Percentiles rank a stretch among this genome's conserved stretches.
Conservation (phyloP, 2,797 vertebrate species). For the Pantherophis alleghaniensis region DNA sequence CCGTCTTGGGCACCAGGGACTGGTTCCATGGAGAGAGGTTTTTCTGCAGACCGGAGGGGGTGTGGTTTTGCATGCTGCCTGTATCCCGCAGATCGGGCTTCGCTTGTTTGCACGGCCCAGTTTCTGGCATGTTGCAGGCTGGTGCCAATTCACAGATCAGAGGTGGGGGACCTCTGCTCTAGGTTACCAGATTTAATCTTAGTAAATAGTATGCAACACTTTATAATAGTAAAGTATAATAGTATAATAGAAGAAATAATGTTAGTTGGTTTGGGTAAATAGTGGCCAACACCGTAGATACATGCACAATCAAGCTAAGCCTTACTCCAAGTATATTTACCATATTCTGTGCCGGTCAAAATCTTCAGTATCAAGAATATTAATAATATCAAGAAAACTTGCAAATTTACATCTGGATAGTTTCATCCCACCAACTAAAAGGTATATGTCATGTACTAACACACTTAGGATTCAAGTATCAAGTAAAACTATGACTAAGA, state of each 20-base stretch:
- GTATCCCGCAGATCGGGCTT: too few relatives aligned
- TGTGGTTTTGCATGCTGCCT: too few relatives aligned
- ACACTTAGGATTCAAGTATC: not conserved
- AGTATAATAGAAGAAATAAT: not conserved
- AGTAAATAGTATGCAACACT: not conserved
- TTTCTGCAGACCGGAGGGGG: too few relatives aligned
- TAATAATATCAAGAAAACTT: not conserved
- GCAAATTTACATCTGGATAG: not conserved
- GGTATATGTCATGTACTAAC: not conserved
- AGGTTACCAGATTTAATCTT: not conserved
- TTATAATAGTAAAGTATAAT: not conserved
- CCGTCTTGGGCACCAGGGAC: too few relatives aligned
- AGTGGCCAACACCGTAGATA: not conserved
- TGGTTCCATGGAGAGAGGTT: too few relatives aligned
- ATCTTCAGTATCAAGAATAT: not conserved
- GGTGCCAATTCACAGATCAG: too few relatives aligned
- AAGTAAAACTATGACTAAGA: not conserved
- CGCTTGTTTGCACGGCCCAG: too few relatives aligned
- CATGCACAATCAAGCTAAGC: not conserved
- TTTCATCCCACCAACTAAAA: not conserved
- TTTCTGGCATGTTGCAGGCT: too few relatives aligned
- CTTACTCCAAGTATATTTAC: not conserved
- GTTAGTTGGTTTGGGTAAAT: not conserved
- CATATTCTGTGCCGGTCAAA: not conserved
- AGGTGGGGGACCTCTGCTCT: not conserved